Evolutionary conservation across 1,140 invertebrate species (phyloP), one percentile per base, ranked within the genome.

Genomic region (Achatina immaculata): DNA sequence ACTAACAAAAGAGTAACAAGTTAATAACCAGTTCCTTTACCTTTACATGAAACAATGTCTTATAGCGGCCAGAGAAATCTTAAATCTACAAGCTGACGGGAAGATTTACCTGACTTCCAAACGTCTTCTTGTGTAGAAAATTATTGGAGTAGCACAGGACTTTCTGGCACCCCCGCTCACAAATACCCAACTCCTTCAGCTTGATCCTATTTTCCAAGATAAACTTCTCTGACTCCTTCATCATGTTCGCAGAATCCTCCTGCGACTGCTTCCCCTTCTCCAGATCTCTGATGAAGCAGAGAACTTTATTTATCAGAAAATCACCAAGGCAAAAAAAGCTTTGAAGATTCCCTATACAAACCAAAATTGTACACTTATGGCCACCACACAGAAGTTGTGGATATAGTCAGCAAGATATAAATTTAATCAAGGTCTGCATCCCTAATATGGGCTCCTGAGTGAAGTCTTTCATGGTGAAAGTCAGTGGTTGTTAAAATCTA

Each of bases 101-200:
- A n/a, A 9, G 43, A 9, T 45, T 9, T 45, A 58, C 55, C 55
- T 58, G 58, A 31, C 2, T 62, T 62, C 31, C n/a, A 31, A 34
- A 28, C 36, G 55, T 48, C 40, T 74, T 76, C 43, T 76, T 76
- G 45, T 72, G 78, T 43, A 80, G 31, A 36, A 80, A 80, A 40
- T 80, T 80, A 45, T 80, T 80, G 42, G 78, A 80, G 68, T 80
- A 80, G 28, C 78, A 72, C 11, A 80, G 34, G 3, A 80, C 78
- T 40, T 43, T 80, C 45, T 80, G 78, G n/a, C 78, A 80, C 6
- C 78, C 78, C 6, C 78, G 66, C 58, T 80, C 78, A 42, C 78
- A 80, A 7, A 80, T 48, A 14, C 78, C 78, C 31, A 80, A 40
- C 11, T 51, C 14, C 48, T 55, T 80, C 42, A 80, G 38, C 66